Percentiles rank a stretch among this genome's conserved stretches.
These are phyloP conservation scores for Ochotona princeps DNA, from an alignment of 2,113 vertebrate genomes.

Conservation along the genomic window DNA sequence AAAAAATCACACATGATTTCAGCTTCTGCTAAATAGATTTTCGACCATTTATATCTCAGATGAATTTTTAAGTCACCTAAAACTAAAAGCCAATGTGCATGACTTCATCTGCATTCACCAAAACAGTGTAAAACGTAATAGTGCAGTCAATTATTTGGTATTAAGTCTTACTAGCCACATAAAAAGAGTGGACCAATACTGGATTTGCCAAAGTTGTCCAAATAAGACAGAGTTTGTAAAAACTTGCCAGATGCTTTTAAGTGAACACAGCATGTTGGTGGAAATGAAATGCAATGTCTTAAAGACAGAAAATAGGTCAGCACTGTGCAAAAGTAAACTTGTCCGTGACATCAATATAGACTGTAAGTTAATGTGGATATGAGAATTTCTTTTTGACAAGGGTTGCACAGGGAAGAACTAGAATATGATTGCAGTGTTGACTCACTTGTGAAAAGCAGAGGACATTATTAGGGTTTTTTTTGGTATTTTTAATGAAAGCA, in stretches of 20 bases:
- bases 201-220: slow-evolving; percentile 78
- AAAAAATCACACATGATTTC: slow-evolving; percentile 71
- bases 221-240: slow-evolving; percentile 79
- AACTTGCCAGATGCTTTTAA: slow-evolving; percentile 82
- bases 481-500: slow-evolving; percentile 88
- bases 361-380: slow-evolving; percentile 78
- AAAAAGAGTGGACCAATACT: slow-evolving; percentile 54
- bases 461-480: slow-evolving; percentile 80
- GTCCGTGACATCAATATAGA: slow-evolving; percentile 80
- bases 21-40: slow-evolving; percentile 74
- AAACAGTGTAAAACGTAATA: slow-evolving; percentile 36
- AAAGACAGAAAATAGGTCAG: slow-evolving; percentile 85
- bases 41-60: slow-evolving; percentile 78
- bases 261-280: slow-evolving; percentile 79
- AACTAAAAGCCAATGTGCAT: slow-evolving; percentile 80
- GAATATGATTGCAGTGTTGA: slow-evolving; percentile 73
- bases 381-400: slow-evolving; percentile 73
- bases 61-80: slow-evolving; percentile 80
- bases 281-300: slow-evolving; percentile 80
- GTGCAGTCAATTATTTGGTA: slow-evolving; percentile 65
- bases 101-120: slow-evolving; percentile 72
- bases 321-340: slow-evolving; percentile 81
- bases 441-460: slow-evolving; percentile 80
- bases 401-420: slow-evolving; percentile 66
- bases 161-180: slow-evolving; percentile 72